These are phyloP conservation scores for Tenthredo livida DNA, from an alignment of 2,888 invertebrate genomes.

Conservation along the genomic window DNA sequence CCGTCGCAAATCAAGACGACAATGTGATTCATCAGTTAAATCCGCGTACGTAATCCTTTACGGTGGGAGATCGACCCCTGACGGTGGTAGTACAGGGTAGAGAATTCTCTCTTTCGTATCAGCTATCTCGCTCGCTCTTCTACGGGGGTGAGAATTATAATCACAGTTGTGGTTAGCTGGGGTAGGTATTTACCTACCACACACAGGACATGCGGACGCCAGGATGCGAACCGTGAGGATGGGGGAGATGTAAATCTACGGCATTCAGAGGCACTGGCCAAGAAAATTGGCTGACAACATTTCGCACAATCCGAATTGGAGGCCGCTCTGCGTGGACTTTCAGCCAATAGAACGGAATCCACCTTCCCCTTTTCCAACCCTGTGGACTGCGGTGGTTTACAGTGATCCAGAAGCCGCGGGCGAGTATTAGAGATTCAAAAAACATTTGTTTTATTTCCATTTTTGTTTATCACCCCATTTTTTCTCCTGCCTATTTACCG, in stretches of 20 bases:
- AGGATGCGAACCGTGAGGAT: slow-evolving; percentile 56
- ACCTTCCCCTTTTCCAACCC: slow-evolving; percentile 14
- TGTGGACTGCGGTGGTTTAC: slow-evolving; percentile 23
- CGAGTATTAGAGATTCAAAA: slow-evolving; percentile 17
- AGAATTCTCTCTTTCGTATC: slow-evolving; percentile 47
- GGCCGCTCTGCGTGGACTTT: slow-evolving; percentile 57
- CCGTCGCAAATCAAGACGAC: slow-evolving; percentile 78
- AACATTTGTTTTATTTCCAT: not conserved
- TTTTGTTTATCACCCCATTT: not conserved
- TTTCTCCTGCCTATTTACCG: too few species aligned
- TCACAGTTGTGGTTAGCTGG: slow-evolving; percentile 77
- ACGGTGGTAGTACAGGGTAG: slow-evolving; percentile 42
- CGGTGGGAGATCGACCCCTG: slow-evolving; percentile 63
- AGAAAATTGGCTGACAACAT: slow-evolving; percentile 79
- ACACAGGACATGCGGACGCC: slow-evolving; percentile 67
- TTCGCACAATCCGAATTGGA: slow-evolving; percentile 73
- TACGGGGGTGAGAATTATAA: slow-evolving; percentile 75
- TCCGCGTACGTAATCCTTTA: slow-evolving; percentile 79
- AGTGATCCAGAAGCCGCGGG: slow-evolving; percentile 4
- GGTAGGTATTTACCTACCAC: slow-evolving; percentile 70
- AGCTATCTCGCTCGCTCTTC: slow-evolving; percentile 19
- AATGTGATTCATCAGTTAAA: slow-evolving; percentile 79
- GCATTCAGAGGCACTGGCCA: slow-evolving; percentile 78
- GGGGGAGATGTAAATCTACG: slow-evolving; percentile 76
- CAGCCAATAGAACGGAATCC: slow-evolving; percentile 52